These are phyloP conservation scores for Drosophila longiperda DNA, from an alignment of 2,888 invertebrate genomes.

Conservation along the genomic window DNA sequence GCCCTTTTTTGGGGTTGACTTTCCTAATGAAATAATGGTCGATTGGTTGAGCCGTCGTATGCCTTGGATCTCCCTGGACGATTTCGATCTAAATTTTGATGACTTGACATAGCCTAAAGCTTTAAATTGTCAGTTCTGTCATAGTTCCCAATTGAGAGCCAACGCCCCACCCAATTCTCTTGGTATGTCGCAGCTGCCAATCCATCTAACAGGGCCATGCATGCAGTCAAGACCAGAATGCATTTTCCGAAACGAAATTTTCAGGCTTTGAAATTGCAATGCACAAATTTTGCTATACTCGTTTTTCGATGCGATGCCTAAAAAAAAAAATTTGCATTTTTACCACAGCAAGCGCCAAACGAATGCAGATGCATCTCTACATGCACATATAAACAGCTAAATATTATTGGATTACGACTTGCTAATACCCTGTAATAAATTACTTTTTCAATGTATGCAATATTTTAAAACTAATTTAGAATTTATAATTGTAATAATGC, in stretches of 20 bases:
- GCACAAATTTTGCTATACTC: constrained; percentile 61
- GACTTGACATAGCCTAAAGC: constrained; percentile 43
- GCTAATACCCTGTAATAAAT: constrained; percentile 13
- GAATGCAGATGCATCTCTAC: constrained; percentile 58
- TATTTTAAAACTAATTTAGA: not conserved
- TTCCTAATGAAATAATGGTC: constrained; percentile 6
- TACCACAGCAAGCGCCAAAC: constrained; percentile 57
- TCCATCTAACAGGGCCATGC: constrained; percentile 49
- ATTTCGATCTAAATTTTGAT: not conserved
- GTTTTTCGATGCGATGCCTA: constrained; percentile 40
- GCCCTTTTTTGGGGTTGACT: constrained; percentile 16
- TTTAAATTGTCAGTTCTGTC: constrained; percentile 36
- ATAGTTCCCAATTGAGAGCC: constrained; percentile 24
- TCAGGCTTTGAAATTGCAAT: constrained; percentile 75
- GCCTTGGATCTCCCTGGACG: not conserved
- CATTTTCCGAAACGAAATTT: constrained; percentile 74
- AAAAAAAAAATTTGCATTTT: constrained; percentile 80
- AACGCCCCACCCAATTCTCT: not conserved
- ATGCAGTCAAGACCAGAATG: constrained; percentile 55
- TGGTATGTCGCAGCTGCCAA: constrained; percentile 59
- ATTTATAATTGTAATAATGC: not conserved
- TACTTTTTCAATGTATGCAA: not conserved
- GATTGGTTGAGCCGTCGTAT: constrained; percentile 28
- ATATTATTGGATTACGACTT: not conserved
- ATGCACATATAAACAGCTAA: constrained; percentile 18